A percentile compares a stretch with the other conserved stretches of the same genome.
Conservation (phyloP, 2,797 vertebrate species). For the Myoxocephalus aenaeus region DNA sequence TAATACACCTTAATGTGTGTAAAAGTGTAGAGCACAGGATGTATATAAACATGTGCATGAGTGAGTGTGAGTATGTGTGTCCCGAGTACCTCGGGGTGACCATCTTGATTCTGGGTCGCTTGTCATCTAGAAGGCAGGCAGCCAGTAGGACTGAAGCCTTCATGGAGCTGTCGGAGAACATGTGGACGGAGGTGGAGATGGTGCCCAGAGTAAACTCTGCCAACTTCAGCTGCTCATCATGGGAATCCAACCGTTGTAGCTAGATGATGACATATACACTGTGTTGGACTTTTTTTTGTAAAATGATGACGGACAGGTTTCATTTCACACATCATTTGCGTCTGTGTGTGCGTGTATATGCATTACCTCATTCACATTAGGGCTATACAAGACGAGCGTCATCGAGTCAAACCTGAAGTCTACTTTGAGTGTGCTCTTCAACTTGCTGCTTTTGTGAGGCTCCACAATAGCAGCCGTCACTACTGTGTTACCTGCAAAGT, state of each 20-base stretch:
- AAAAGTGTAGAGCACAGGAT: neutral
- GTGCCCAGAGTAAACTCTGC: slow-evolving; percentile 94
- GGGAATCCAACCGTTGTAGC: slow-evolving; percentile 83
- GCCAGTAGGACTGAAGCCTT: slow-evolving; percentile 89
- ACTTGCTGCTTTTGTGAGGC: slow-evolving; percentile 83
- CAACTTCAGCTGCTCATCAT: slow-evolving; percentile 88
- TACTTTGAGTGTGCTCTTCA: slow-evolving; percentile 91
- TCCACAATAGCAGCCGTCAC: slow-evolving; percentile 96
- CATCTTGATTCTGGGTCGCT: slow-evolving; percentile 89
- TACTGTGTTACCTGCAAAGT: slow-evolving; percentile 87
- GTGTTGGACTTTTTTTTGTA: neutral
- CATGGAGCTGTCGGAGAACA: slow-evolving; percentile 92
- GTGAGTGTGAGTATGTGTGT: neutral
- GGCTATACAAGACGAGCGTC: slow-evolving; percentile 90
- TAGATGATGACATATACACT: slow-evolving; percentile 54
- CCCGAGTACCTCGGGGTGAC: slow-evolving; percentile 88
- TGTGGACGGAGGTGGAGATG: slow-evolving; percentile 90
- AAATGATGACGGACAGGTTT: neutral
- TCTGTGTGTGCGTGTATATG: neutral
- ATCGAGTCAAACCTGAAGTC: slow-evolving; percentile 94
- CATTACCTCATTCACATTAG: slow-evolving; percentile 85
- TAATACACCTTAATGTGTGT: neutral
- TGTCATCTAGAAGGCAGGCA: slow-evolving; percentile 95
- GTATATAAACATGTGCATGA: neutral
- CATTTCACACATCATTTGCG: neutral